Evolutionary conservation across 2,113 vertebrate species (phyloP).

Genomic region (Caracal caracal): DNA sequence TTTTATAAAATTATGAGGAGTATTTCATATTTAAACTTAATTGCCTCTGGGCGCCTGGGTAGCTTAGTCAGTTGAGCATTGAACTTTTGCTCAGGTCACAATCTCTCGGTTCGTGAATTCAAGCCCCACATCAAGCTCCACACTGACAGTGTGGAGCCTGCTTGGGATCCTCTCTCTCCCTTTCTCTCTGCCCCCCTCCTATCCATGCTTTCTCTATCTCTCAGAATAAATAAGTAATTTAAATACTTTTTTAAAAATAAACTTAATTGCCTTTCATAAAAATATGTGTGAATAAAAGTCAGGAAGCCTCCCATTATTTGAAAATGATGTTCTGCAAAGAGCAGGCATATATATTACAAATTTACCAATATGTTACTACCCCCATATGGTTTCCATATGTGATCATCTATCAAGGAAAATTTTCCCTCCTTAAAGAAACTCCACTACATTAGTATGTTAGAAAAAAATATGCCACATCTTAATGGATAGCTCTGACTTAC

Average conservation of each 20-base stretch:
- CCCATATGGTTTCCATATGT: background rate
- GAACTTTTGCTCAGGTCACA: too few relatives aligned
- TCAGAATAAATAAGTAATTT: too few relatives aligned
- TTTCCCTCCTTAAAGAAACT: background rate
- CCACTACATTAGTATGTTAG: background rate
- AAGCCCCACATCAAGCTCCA: too few relatives aligned
- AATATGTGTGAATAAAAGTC: background rate
- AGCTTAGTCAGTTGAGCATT: too few relatives aligned
- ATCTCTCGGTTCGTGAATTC: too few relatives aligned
- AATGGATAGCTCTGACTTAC: slow-evolving; percentile 18
- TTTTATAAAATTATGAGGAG: slow-evolving; percentile 23
- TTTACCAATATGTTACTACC: background rate
- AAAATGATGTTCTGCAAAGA: slow-evolving; percentile 19
- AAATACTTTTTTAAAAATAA: background rate
- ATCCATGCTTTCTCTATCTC: too few relatives aligned
- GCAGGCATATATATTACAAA: background rate
- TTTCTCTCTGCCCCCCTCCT: too few relatives aligned
- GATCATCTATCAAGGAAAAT: background rate
- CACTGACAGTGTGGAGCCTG: too few relatives aligned
- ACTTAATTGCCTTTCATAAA: background rate
- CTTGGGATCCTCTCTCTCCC: too few relatives aligned
- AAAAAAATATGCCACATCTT: slow-evolving; percentile 20
- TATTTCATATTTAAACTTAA: background rate
- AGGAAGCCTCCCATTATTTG: slow-evolving; percentile 13
- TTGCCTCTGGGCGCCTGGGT: too few relatives aligned